Evolutionary conservation across 2,888 invertebrate genomes (phyloP), one percentile per base, ranked within the genome.

Genomic region (Catocala fraxini): DNA sequence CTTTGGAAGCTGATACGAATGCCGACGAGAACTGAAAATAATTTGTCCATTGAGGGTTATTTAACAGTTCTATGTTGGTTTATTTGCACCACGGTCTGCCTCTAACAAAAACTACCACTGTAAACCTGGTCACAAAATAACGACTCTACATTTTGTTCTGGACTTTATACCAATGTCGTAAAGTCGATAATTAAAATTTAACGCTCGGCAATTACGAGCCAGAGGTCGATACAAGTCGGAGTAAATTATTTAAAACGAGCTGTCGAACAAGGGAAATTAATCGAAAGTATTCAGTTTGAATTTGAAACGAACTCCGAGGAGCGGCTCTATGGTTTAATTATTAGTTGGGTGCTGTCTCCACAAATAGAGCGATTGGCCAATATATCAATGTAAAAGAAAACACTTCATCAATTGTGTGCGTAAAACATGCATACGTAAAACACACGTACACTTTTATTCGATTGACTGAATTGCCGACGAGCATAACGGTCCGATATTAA

Each of bases 201-300:
- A 59, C 62, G 61, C 46, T 65, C 56, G 49, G 70, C 69, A 79
- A 79, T 85, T 82, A 79, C 68, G 66, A 67, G 70, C 62, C 70
- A 54, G 66, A 74, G 78, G 72, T 79, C 72, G 75, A 80, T 74
- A 81, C 75, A 76, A 80, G 82, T 77, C 78, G 74, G 79, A 75
- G 83, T 88, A 82, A 88, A 89, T 90, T 87, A 89, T 88, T n/a
- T 90, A 87, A 90, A 89, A 85, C 85, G 83, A 83, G 83, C 85
- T 85, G 87, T 89, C 88, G 87, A 87, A 88, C 85, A 81, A 84
- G 82, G 73, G 73, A 86, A 88, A 89, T 90, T 90, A 89, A 90
- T 89, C 84, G 89, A 87, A 87, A 89, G 86, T 87, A 89, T 89
- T 89, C 82, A 77, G 80, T 85, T 83, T 80, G 86, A 87, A 89